These are phyloP conservation scores for Hyles lineata DNA, from an alignment of 2,888 invertebrate genomes.

Conservation along the genomic window DNA sequence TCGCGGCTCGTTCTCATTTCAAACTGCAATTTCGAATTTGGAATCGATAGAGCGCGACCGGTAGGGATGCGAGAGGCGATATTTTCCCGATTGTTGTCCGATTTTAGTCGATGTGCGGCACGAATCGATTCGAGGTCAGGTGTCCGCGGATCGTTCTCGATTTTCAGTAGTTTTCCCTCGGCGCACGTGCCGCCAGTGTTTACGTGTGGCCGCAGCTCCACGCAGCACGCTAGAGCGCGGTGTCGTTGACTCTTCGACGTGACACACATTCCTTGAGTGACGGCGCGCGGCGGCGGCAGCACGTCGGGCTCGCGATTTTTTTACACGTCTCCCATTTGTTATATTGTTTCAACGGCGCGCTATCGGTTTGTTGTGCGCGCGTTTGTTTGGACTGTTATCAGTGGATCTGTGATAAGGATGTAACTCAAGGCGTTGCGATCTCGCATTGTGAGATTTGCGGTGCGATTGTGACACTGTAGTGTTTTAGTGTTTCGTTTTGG, in stretches of 20 bases:
- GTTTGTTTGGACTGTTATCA: constrained; percentile 54
- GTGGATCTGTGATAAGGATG: constrained; percentile 57
- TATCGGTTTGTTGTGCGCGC: constrained; percentile 52
- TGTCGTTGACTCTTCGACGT: constrained; percentile 81
- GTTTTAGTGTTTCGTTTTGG: constrained; percentile 13
- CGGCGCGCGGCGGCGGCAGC: constrained; percentile 62
- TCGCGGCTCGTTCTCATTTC: constrained; percentile 62
- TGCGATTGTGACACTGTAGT: constrained; percentile 25
- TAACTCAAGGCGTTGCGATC: constrained; percentile 55
- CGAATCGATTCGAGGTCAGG: constrained; percentile 57
- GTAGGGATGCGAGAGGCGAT: constrained; percentile 27
- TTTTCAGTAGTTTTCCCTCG: constrained; percentile 55
- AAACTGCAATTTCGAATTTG: constrained; percentile 60
- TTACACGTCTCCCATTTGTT: constrained; percentile 56
- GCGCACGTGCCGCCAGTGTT: constrained; percentile 74
- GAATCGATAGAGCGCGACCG: constrained; percentile 38
- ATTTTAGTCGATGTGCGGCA: constrained; percentile 44
- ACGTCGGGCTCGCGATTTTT: constrained; percentile 69
- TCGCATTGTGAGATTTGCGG: constrained; percentile 51
- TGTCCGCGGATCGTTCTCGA: constrained; percentile 50
- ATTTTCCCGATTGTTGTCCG: constrained; percentile 47
- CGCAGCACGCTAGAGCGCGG: constrained; percentile 47
- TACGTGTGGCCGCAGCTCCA: constrained; percentile 55
- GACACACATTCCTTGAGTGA: constrained; percentile 82
- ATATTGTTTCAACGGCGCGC: constrained; percentile 54